Evolutionary conservation across 2,888 invertebrate genomes (phyloP).

Genomic region (Papilio demoleus): DNA sequence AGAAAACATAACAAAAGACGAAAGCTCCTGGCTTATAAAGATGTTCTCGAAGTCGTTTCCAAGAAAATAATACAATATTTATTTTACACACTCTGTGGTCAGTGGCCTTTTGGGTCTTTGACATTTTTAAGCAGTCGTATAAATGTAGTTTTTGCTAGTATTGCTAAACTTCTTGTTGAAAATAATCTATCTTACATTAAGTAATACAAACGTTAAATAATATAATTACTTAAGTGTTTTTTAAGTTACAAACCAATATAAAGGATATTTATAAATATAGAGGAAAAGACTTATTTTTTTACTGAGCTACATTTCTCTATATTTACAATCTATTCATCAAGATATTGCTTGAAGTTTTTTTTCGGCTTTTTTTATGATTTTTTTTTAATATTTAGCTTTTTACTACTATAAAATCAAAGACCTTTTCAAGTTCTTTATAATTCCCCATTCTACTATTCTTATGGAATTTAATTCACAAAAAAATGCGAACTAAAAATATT

Average conservation of each 20-base stretch:
- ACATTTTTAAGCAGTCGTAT: constrained; percentile 7
- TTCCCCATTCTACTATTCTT: no score
- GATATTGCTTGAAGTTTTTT: no score
- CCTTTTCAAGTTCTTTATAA: no score
- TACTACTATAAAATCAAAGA: no score
- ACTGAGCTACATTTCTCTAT: background rate
- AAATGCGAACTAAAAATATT: background rate
- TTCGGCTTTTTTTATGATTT: no score
- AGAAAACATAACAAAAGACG: constrained; percentile 7
- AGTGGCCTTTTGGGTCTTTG: constrained; percentile 44
- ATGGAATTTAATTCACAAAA: background rate
- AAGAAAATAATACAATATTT: constrained; percentile 55
- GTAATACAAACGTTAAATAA: no score
- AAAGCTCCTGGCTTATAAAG: constrained; percentile 42
- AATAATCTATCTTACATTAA: background rate
- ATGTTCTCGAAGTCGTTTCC: constrained; percentile 42
- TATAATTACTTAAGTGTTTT: no score
- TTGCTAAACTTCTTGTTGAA: background rate
- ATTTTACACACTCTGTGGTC: constrained; percentile 53
- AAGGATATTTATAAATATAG: no score
- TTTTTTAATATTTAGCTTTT: no score
- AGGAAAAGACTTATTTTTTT: no score
- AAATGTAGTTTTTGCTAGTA: background rate
- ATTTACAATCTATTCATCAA: background rate
- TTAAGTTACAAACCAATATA: no score